phyloP scores from a whole-genome alignment of 2,113 vertebrate species.

The Cardinalis cardinalis region DNA sequence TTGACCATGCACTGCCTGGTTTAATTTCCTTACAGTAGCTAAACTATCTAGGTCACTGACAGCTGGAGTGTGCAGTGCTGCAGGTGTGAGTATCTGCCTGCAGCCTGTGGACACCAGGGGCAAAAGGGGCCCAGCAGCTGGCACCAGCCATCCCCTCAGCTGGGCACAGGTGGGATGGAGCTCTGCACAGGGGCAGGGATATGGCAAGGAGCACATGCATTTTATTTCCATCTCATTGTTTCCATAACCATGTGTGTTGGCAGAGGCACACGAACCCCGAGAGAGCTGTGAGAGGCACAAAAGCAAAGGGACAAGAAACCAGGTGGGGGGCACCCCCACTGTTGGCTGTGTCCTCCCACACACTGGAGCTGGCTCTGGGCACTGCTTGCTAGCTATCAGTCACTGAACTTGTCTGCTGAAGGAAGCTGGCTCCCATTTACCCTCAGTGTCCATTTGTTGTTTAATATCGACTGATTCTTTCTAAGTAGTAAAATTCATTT shows the following conservation, averaged over 20 bases:
- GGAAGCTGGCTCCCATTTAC: background rate
- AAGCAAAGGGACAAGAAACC: background rate
- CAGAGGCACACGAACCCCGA: background rate
- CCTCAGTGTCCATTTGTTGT: background rate
- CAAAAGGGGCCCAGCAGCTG: background rate
- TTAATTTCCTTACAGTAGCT: background rate
- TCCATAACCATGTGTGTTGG: accelerated
- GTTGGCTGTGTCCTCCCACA: background rate
- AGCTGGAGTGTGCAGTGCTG: background rate
- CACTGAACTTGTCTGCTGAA: background rate
- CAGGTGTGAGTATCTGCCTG: background rate
- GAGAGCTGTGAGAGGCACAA: background rate
- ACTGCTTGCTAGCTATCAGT: background rate
- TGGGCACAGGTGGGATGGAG: accelerated
- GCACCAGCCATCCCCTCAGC: background rate
- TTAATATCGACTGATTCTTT: background rate
- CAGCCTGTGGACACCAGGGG: background rate
- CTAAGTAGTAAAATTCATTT: background rate
- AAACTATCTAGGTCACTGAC: background rate
- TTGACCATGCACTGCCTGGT: background rate
- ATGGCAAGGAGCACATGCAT: accelerated
- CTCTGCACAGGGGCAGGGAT: background rate
- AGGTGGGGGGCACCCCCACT: background rate
- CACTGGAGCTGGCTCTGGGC: background rate
- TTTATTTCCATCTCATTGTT: background rate